phyloP scores from a whole-genome alignment of 2,113 vertebrate genomes.

The Vulpes lagopus region DNA sequence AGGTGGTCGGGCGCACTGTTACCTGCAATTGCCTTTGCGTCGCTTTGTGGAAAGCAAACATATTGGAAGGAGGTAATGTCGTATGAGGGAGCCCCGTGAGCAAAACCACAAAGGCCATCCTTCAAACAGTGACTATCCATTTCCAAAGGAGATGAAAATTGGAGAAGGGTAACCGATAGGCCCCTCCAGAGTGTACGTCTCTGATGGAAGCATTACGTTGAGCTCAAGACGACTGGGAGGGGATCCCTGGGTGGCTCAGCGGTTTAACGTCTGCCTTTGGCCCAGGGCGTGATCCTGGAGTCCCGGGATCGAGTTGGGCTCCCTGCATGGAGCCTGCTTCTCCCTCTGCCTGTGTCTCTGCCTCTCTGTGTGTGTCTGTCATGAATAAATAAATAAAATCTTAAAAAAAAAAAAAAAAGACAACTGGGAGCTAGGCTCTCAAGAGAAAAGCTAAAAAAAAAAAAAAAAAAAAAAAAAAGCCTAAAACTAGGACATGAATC shows the following conservation, averaged over 20 bases:
- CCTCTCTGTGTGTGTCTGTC: no score
- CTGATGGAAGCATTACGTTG: neutral
- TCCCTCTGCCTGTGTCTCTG: no score
- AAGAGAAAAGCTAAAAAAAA: neutral
- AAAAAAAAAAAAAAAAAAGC: neutral
- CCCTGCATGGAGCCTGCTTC: no score
- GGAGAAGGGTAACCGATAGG: neutral
- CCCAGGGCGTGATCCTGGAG: no score
- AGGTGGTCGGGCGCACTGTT: neutral
- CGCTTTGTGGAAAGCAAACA: neutral
- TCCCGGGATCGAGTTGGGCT: no score
- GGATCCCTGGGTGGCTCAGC: no score
- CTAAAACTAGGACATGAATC: neutral
- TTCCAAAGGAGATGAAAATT: neutral
- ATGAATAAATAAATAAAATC: no score
- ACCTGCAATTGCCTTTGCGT: neutral
- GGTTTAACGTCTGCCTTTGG: no score
- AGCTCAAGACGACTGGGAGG: neutral
- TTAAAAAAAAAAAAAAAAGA: no score
- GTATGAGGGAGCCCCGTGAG: neutral
- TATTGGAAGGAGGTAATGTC: neutral
- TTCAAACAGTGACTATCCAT: no score
- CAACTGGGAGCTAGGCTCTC: neutral
- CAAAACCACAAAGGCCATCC: neutral
- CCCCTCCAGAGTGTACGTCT: neutral